Percentiles rank a stretch among this genome's conserved stretches.
phyloP scores from a whole-genome alignment of 2,797 vertebrate genomes.

The Potorous gilbertii region DNA sequence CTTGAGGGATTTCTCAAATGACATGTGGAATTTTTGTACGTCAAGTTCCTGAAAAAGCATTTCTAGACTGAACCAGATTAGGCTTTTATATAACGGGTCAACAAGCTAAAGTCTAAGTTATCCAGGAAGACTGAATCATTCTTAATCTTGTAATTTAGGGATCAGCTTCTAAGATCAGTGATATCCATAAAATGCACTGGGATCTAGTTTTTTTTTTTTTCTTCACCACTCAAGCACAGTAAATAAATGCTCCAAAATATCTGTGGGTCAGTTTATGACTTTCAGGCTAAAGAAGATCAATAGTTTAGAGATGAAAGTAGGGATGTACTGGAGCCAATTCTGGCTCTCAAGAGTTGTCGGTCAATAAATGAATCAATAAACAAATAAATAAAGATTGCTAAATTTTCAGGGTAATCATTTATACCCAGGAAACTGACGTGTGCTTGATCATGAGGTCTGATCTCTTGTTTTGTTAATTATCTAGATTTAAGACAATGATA shows the following conservation, averaged over 20 bases:
- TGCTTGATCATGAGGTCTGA: not conserved
- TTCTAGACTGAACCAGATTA: not conserved
- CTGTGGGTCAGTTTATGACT: not conserved
- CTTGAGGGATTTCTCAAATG: not conserved
- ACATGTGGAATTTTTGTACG: not conserved
- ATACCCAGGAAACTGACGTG: not conserved
- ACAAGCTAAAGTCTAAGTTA: not conserved
- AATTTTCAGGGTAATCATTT: not conserved
- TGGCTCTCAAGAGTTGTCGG: not conserved
- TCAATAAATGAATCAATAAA: not conserved
- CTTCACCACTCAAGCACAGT: not conserved
- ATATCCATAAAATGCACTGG: not conserved
- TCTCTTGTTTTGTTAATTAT: not conserved
- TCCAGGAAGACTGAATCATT: not conserved
- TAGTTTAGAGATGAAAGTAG: not conserved
- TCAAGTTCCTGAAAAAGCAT: not conserved
- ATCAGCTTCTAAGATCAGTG: not conserved
- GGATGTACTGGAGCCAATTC: not conserved
- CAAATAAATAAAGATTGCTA: not conserved
- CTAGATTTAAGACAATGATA: not conserved
- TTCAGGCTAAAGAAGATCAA: not conserved
- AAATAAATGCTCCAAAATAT: not conserved
- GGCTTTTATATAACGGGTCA: not conserved
- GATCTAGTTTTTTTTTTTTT: not conserved
- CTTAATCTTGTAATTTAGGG: not conserved